phyloP scores from a whole-genome alignment of 2,888 invertebrate genomes.

The Tridacna crocea region DNA sequence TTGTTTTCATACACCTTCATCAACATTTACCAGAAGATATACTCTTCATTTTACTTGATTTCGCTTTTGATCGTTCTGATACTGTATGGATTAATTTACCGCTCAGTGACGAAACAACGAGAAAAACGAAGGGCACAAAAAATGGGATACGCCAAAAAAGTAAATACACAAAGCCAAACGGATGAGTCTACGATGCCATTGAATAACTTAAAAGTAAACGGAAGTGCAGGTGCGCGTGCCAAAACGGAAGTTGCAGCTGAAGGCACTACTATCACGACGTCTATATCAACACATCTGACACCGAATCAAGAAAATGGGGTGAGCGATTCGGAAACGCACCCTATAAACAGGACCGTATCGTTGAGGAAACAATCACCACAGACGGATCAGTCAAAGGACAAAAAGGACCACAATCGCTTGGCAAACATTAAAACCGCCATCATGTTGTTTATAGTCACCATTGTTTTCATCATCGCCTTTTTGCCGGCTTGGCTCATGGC shows the following conservation, averaged over 20 bases:
- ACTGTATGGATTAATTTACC: slow-evolving; percentile 79
- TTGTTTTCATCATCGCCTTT: slow-evolving; percentile 82
- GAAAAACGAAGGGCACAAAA: slow-evolving; percentile 64
- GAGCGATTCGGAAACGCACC: slow-evolving; percentile 37
- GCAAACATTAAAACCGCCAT: slow-evolving; percentile 82
- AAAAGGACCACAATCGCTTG: slow-evolving; percentile 61
- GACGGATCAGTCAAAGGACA: slow-evolving; percentile 45
- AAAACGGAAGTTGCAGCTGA: slow-evolving; percentile 51
- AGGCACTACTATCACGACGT: slow-evolving; percentile 46
- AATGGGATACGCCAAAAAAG: slow-evolving; percentile 33
- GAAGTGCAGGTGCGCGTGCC: not conserved
- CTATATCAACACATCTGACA: slow-evolving; percentile 53
- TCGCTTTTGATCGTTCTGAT: slow-evolving; percentile 81
- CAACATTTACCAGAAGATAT: slow-evolving; percentile 79
- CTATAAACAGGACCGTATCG: slow-evolving; percentile 33
- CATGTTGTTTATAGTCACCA: slow-evolving; percentile 83
- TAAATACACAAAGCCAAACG: slow-evolving; percentile 61
- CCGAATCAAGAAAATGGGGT: slow-evolving; percentile 63
- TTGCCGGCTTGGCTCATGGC: slow-evolving; percentile 81
- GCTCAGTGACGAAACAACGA: slow-evolving; percentile 68
- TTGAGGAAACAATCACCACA: slow-evolving; percentile 29
- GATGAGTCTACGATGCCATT: slow-evolving; percentile 49
- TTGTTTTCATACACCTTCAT: slow-evolving; percentile 69
- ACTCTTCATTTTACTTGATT: slow-evolving; percentile 79
- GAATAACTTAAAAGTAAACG: slow-evolving; percentile 28